Evolutionary conservation across 1,140 invertebrate species (phyloP).

Genomic region (Chelonus insularis): DNA sequence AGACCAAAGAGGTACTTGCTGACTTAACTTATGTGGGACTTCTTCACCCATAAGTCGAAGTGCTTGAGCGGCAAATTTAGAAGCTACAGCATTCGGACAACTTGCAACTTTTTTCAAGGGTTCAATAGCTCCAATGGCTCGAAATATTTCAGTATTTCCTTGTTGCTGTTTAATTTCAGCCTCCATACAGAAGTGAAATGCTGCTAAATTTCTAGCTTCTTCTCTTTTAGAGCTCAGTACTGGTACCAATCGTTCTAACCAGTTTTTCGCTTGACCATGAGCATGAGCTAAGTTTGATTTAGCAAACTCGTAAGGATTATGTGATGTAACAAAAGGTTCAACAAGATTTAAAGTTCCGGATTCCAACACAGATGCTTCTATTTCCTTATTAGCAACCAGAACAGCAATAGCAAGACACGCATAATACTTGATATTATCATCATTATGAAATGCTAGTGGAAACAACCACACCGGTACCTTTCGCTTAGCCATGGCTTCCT

Average conservation of each 20-base stretch:
- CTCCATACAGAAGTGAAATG: conserved; percentile 99
- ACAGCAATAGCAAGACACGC: conserved; percentile 97
- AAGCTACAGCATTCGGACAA: conserved; percentile 96
- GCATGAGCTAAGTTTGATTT: conserved; percentile 88
- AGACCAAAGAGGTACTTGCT: conserved; percentile 97
- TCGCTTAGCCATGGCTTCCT: conserved; percentile 95
- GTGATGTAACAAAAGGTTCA: conserved; percentile 92
- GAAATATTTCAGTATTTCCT: conserved; percentile 91
- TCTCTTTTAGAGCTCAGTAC: conserved; percentile 94
- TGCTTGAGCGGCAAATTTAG: conserved; percentile 96
- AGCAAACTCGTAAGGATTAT: conserved; percentile 95
- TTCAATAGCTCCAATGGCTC: conserved; percentile 93
- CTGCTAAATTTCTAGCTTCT: conserved; percentile 94
- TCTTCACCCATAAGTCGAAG: conserved; percentile 94
- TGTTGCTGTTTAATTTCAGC: conserved; percentile 97
- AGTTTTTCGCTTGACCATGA: conserved; percentile 95
- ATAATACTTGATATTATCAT: conserved; percentile 97
- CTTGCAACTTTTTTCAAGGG: conserved; percentile 95
- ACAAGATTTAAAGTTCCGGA: conserved; percentile 94
- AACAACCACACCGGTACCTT: conserved; percentile 98
- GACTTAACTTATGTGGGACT: conserved; percentile 95
- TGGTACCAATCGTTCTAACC: conserved; percentile 90
- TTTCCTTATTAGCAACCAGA: conserved; percentile 96
- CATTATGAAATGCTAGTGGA: conserved; percentile 93
- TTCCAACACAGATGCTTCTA: conserved; percentile 93